Evolutionary conservation across 2,113 vertebrate species (phyloP), one percentile per base, ranked within the genome.

Genomic region (Dolichotis patagonum): DNA sequence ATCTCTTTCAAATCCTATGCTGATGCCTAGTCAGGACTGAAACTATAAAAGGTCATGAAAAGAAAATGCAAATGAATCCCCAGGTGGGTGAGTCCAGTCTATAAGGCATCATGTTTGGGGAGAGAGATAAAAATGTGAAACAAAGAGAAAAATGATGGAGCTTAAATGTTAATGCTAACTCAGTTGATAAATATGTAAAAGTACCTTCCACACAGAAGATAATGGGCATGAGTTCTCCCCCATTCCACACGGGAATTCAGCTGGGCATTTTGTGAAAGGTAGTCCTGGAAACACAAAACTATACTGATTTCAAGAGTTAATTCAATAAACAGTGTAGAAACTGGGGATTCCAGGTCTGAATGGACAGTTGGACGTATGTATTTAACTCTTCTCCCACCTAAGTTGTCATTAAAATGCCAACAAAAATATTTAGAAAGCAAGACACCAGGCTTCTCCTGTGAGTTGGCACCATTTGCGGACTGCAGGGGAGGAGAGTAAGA

Each of bases 141-240:
- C 71, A 22, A 28, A 49, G n/a, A 67, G 81, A 28, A 78, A 62
- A 16, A n/a, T 5, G 3, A 13, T 7, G 30, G 19, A 8, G 1
- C 1, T 67, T 63, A 32, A 8, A 17, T 9, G 22, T 32, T 30
- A 58, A 92, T 67, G 28, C 22, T 3, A 8, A 65, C n/a, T 56
- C 12, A 0, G 0, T 4, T 10, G 35, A 22, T 35, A 54, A 46
- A 52, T 13, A 9, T 14, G 7, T 26, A 2, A 54, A 30, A 83
- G 24, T 8, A 49, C 17, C 11, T 28, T 38, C 26, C 32, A 13
- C n/a, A 6, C 7, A 32, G 32, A 92, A 89, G 67, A 30, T 6
- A 22, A 0, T 6, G 22, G 69, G 22, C 7, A 7, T 1, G 24
- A 38, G 7, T 52, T 58, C 11, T 26, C 46, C 22, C 35, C 35